Evolutionary conservation across 2,797 vertebrate genomes (phyloP), one percentile per base, ranked within the genome.

Genomic region (Hyperoplus lanceolatus): DNA sequence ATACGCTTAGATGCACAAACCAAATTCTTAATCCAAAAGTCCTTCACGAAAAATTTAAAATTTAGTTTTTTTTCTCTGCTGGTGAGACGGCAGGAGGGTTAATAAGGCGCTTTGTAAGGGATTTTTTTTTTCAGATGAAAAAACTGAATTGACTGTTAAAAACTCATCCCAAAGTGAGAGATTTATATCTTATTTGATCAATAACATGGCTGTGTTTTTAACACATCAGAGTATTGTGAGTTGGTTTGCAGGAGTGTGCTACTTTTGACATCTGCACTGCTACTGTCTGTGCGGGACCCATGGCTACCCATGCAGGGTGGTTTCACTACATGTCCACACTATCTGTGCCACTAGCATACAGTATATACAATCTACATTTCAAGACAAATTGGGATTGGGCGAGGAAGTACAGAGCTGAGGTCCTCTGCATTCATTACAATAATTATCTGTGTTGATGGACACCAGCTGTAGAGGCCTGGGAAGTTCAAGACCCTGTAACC

Each of bases 101-200:
- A 73, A 69, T 93, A 93, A 94, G 93, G 92, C 91, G 92, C 90
- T 94, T 93, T 84, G 86, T 85, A 85, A 6, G 74, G 84, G 81
- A 78, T 50, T 79, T 79, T 56, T 86, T 41, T 80, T 56, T 84
- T 58, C 62, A 53, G 39, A 81, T 81, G 64, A 62, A 67, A 73
- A 73, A 56, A 71, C 13, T 51, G 38, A 75, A 73, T 18, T 45
- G 48, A 75, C 45, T 57, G 50, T 43, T 64, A 73, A 14, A 69
- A 82, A 60, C 42, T 29, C 18, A 64, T 81, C 76, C 68, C 29
- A 53, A 6, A 45, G 45, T 73, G 65, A 75, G 58, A 70, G 70
- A 68, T 51, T 3, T 42, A 73, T 38, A 77, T 57, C 67, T 87
- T 85, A 63, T 89, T 85, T 79, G 57, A 68, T 49, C 45, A 39